These are phyloP conservation scores for Artibeus lituratus DNA, from an alignment of 2,797 vertebrate species.

Conservation along the genomic window DNA sequence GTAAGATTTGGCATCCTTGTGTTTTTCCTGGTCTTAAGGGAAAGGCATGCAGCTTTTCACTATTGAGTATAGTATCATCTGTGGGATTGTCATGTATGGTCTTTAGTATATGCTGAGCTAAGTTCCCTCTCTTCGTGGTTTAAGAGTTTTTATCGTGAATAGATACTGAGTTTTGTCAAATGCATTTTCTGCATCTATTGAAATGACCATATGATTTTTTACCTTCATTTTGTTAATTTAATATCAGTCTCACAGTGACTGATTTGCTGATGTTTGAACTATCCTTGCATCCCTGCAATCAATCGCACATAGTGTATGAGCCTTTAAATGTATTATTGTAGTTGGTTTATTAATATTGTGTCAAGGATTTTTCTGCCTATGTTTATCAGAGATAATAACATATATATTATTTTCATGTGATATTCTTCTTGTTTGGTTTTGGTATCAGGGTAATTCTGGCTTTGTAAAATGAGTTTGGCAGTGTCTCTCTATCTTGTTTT, in stretches of 20 bases:
- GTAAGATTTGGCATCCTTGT: neutral
- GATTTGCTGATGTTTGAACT: too few relatives aligned
- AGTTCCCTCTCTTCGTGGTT: neutral
- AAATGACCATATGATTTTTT: too few relatives aligned
- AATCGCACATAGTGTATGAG: too few relatives aligned
- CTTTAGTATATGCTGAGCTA: neutral
- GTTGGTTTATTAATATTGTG: neutral
- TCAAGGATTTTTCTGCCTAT: neutral
- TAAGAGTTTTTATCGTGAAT: neutral
- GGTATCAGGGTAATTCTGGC: neutral
- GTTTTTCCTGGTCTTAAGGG: neutral
- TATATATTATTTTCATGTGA: neutral
- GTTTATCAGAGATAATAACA: neutral
- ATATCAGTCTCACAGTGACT: too few relatives aligned
- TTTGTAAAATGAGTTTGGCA: neutral
- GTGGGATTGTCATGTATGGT: neutral
- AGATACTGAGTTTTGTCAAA: too few relatives aligned
- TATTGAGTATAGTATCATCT: neutral
- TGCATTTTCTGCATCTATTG: too few relatives aligned
- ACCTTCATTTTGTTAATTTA: too few relatives aligned
- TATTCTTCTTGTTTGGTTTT: neutral
- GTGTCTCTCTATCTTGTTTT: neutral
- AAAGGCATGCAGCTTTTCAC: neutral
- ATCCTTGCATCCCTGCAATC: too few relatives aligned
- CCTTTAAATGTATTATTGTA: too few relatives aligned